Conservation (phyloP, 2,113 vertebrate genomes). For the Gracilinanus agilis region DNA sequence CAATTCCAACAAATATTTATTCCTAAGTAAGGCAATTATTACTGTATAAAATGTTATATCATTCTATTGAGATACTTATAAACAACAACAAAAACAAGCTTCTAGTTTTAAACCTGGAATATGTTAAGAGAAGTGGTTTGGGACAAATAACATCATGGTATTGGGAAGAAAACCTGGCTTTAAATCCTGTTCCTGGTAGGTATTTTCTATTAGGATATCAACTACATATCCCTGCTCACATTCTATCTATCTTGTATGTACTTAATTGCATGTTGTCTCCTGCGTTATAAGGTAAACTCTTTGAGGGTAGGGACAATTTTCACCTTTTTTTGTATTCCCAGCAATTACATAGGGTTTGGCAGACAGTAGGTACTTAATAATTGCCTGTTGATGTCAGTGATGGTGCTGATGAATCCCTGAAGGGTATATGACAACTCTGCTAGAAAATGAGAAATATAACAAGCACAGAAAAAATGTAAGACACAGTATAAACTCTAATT, state of each 20-base stretch:
- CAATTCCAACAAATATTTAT: background rate
- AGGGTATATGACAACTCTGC: background rate
- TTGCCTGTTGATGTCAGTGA: background rate
- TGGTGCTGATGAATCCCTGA: background rate
- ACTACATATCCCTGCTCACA: background rate
- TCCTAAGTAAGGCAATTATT: constrained; percentile 16
- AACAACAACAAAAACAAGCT: background rate
- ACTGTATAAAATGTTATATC: background rate
- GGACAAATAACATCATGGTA: background rate
- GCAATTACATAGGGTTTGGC: background rate
- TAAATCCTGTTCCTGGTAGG: background rate
- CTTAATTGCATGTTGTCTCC: background rate
- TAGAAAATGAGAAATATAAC: background rate
- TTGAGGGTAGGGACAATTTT: too few species aligned
- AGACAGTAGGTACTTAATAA: background rate
- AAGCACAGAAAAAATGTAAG: background rate
- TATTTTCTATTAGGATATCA: background rate
- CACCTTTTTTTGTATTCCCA: too few species aligned
- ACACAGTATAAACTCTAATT: background rate
- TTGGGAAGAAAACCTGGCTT: background rate
- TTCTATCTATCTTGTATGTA: background rate
- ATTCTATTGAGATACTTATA: background rate
- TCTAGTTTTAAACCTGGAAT: background rate
- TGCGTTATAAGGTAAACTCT: too few species aligned
- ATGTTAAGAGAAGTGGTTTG: background rate